These are phyloP conservation scores for Arothron firmamentum DNA, from an alignment of 2,113 vertebrate genomes.

Conservation along the genomic window DNA sequence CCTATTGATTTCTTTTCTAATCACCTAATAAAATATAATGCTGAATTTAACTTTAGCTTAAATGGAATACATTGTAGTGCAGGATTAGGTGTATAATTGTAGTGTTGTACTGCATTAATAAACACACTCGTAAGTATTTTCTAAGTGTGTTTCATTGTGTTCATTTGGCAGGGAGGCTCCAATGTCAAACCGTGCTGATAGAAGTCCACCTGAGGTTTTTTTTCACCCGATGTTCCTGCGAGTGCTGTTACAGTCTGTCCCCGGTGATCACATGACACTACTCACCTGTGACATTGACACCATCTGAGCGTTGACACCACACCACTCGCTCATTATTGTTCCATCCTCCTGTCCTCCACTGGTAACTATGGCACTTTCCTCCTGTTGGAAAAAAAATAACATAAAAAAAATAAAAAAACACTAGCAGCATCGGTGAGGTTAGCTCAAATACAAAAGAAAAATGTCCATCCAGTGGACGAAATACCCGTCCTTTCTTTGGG, in stretches of 20 bases:
- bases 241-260: neutral
- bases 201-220: neutral
- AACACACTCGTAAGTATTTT: no score
- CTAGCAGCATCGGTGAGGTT: neutral
- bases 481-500: neutral
- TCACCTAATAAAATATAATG: no score
- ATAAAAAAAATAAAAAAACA: slow-evolving; percentile 38
- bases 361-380: slow-evolving; percentile 89
- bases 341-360: slow-evolving; percentile 89
- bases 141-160: no score
- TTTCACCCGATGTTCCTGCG: slow-evolving; percentile 1
- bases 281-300: slow-evolving; percentile 93
- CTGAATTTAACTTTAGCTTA: no score
- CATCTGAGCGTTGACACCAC: slow-evolving; percentile 97
- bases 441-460: no score
- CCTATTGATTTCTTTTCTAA: no score
- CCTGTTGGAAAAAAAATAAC: slow-evolving; percentile 69
- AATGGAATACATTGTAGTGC: no score
- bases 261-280: neutral
- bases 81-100: no score
- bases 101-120: no score
- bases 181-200: neutral
- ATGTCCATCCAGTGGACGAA: no score
- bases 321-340: slow-evolving; percentile 85
- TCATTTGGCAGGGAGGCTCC: neutral